phyloP scores from a whole-genome alignment of 2,797 vertebrate genomes.

The Myotis daubentonii region DNA sequence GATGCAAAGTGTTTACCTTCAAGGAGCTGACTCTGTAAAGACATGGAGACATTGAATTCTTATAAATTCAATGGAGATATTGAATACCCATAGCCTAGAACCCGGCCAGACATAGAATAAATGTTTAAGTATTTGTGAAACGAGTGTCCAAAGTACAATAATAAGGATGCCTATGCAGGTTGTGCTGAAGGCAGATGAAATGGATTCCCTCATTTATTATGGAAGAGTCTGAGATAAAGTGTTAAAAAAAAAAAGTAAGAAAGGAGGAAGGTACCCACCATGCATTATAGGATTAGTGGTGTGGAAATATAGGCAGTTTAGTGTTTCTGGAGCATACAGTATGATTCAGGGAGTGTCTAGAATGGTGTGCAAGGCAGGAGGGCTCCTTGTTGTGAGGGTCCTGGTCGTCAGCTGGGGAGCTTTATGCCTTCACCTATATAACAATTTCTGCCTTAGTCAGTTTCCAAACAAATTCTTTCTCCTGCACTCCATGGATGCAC shows the following conservation, averaged over 20 bases:
- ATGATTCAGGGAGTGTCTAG: background rate
- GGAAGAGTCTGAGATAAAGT: background rate
- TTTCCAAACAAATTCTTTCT: background rate
- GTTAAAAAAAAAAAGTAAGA: background rate
- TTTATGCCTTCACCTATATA: background rate
- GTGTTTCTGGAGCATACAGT: background rate
- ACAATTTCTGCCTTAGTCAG: background rate
- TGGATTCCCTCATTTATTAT: fast-evolving
- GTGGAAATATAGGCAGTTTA: background rate
- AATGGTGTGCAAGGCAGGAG: background rate
- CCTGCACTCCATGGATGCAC: background rate
- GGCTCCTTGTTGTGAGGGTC: background rate
- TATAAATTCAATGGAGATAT: background rate
- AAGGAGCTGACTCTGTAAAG: background rate
- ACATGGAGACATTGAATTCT: background rate
- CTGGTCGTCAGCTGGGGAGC: background rate
- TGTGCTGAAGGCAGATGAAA: background rate
- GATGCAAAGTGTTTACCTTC: background rate
- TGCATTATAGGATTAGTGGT: background rate
- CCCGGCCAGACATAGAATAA: background rate
- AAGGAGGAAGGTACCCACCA: background rate
- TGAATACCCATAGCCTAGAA: background rate
- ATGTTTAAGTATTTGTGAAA: background rate
- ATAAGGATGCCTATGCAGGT: background rate
- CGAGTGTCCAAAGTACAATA: background rate